A percentile compares a stretch with the other conserved stretches of the same genome.
These are phyloP conservation scores for Opisthocomus hoazin DNA, from an alignment of 2,113 vertebrate species.

Conservation along the genomic window DNA sequence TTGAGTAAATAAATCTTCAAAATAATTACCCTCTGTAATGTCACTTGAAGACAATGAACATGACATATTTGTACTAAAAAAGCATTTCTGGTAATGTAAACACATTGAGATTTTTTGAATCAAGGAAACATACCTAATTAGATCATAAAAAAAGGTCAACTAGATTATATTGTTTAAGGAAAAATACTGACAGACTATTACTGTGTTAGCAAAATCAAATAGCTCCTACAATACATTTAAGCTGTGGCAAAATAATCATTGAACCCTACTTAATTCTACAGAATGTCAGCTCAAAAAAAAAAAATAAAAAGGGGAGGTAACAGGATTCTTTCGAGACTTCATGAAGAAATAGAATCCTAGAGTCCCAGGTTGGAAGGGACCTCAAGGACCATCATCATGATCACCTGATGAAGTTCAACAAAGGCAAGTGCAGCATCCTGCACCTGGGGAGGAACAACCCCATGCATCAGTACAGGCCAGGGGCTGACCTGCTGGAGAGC, in stretches of 20 bases:
- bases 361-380: too few species aligned
- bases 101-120: background rate
- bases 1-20: conserved; percentile 27
- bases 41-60: background rate
- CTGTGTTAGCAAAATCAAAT: background rate
- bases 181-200: background rate
- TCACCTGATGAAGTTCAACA: too few species aligned
- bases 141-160: background rate
- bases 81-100: background rate
- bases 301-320: rapidly evolving
- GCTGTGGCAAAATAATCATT: background rate
- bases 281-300: background rate
- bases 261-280: background rate
- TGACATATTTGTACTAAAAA: background rate
- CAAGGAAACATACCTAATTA: background rate
- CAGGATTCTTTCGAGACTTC: background rate
- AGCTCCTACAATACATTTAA: background rate
- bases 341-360: background rate
- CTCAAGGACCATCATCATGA: too few species aligned
- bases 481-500: too few species aligned
- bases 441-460: too few species aligned
- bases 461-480: too few species aligned
- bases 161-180: background rate
- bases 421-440: too few species aligned
- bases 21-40: background rate